Evolutionary conservation across 23 tunicate genomes (phyloP).

Genomic region (Ascidia mentula): DNA sequence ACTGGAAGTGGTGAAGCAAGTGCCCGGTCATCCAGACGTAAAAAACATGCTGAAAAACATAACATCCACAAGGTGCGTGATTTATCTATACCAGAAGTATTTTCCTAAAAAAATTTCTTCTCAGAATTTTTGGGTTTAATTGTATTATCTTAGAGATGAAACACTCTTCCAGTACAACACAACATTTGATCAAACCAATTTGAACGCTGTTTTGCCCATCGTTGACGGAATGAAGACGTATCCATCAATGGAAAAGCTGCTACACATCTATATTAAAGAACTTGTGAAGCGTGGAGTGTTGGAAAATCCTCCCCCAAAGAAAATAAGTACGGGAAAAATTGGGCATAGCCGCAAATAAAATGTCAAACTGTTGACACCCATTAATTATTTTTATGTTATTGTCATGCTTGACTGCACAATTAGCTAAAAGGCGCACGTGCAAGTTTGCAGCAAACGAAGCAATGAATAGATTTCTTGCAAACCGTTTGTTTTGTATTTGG

Average conservation of each 20-base stretch:
- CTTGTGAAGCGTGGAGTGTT: conserved; percentile 31
- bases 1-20: neutral
- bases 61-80: conserved; percentile 30
- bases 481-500: too few species aligned
- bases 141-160: conserved; percentile 50
- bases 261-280: conserved; percentile 30
- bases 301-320: neutral
- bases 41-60: conserved; percentile 53
- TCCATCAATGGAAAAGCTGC: conserved; percentile 29
- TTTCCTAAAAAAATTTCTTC: neutral
- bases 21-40: conserved; percentile 49
- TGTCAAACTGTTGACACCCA: too few species aligned
- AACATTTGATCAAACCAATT: conserved; percentile 60
- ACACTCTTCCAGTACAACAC: conserved; percentile 78
- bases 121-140: neutral
- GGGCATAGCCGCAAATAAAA: too few species aligned
- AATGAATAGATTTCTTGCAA: too few species aligned
- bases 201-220: conserved; percentile 14
- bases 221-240: conserved; percentile 16
- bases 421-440: too few species aligned
- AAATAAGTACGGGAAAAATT: too few species aligned
- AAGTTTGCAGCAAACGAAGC: too few species aligned
- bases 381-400: too few species aligned
- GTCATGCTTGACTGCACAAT: conserved; percentile 1
- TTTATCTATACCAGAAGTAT: neutral